These are phyloP conservation scores for Meles meles DNA, from an alignment of 2,113 vertebrate species.

Conservation along the genomic window DNA sequence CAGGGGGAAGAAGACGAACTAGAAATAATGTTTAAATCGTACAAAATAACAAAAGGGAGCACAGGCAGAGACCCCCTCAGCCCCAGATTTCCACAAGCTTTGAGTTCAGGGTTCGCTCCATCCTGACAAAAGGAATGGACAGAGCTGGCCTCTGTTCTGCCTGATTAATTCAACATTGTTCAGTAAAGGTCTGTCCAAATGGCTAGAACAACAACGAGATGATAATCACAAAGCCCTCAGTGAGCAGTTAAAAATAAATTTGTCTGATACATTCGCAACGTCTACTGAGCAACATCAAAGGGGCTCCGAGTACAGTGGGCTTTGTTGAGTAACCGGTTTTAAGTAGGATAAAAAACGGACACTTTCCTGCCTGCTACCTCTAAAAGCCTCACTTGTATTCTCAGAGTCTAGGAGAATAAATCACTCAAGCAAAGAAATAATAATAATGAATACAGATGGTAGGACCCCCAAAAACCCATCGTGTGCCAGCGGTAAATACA, in stretches of 20 bases:
- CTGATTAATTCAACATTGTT: conserved; percentile 59
- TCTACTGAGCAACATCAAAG: conserved; percentile 53
- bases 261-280: neutral
- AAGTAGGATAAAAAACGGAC: neutral
- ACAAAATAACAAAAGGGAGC: neutral
- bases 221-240: conserved; percentile 22
- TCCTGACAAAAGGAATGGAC: neutral
- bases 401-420: conserved; percentile 33
- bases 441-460: neutral
- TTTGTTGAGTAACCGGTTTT: neutral
- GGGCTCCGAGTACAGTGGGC: neutral
- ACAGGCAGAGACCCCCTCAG: neutral
- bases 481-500: neutral
- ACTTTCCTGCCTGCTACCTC: neutral
- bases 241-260: conserved; percentile 52
- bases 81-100: neutral
- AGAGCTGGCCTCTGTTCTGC: neutral
- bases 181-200: conserved; percentile 15
- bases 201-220: conserved; percentile 11
- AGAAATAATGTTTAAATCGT: conserved; percentile 3
- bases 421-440: conserved; percentile 32
- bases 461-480: neutral
- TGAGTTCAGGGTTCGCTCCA: neutral
- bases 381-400: neutral
- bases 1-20: conserved; percentile 18